Evolutionary conservation across 1,140 invertebrate species (phyloP), one percentile per base, ranked within the genome.

Genomic region (Stratiolaelaps scimitus): DNA sequence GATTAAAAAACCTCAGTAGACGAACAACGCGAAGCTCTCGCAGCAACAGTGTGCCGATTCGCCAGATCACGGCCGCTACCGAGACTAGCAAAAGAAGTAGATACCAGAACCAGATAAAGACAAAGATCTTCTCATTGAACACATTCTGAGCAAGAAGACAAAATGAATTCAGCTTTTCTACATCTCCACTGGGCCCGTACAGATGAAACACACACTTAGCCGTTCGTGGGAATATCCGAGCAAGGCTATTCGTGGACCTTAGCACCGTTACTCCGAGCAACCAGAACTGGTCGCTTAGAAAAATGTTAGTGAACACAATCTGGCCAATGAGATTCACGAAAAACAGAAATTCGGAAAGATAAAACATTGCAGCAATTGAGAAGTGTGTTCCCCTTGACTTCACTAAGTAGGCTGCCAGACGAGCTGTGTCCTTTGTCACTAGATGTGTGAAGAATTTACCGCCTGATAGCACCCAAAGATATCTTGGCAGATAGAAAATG

Each of bases 121-220:
- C 85, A 79, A 92, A 93, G 73, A 93, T 92, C 78, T 93, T 93
- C 79, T 93, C 91, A 76, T 95, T 94, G 75, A 94, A 88, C 74
- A 93, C 92, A 77, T 90, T 86, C 64, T 84, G 53, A 29, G 26
- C 53, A 23, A 60, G 23, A 5, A 26, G 15, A 23, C 53, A 60
- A 34, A 60, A 34, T 26, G 47, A 19, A 28, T 48, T 28, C 47
- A 23, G 47, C 4, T 34, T n/a, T 34, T 60, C 15, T 15, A 26
- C 26, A 13, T 46, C 44, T 43, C 34, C 64, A 70, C 34, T 69
- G 44, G 64, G 56, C 64, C 71, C 48, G 20, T 69, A 72, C 30
- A 64, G 69, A n/a, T 71, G 66, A 68, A 75, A 76, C 19, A 70
- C 74, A 60, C 75, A 76, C 44, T 74, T 76, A 26, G 73, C 74